Conservation (phyloP, 1,140 invertebrate genomes). For the Brachionus rotundiformis region DNA sequence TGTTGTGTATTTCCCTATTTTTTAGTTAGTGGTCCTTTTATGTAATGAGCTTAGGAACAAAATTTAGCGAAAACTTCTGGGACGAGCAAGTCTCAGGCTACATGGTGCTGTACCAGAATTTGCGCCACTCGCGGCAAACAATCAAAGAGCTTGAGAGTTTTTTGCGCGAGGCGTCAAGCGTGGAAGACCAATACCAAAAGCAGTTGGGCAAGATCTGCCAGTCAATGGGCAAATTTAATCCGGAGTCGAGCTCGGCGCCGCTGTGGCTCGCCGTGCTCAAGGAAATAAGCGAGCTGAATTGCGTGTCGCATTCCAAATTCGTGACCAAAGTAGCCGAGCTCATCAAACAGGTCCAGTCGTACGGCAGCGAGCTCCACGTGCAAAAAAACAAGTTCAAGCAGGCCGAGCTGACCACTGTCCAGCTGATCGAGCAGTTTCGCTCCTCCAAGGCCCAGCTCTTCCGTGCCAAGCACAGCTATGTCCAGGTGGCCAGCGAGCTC, state of each 20-base stretch:
- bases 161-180: not conserved
- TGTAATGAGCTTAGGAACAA: constrained; percentile 6
- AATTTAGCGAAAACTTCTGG: constrained; percentile 44
- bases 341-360: constrained; percentile 42
- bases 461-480: not conserved
- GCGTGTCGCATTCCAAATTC: not conserved
- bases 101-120: not conserved
- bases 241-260: not conserved
- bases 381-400: constrained; percentile 28
- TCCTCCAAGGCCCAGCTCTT: not conserved
- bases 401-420: not conserved
- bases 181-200: constrained; percentile 30
- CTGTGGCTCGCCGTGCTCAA: constrained; percentile 5
- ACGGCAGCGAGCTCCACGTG: not conserved
- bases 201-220: not conserved
- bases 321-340: not conserved
- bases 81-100: constrained; percentile 31
- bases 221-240: not conserved
- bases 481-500: not conserved
- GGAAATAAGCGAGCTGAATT: not conserved
- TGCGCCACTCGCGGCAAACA: not conserved
- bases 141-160: constrained; percentile 29
- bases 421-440: not conserved
- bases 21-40: not conserved
- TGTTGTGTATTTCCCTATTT: not conserved